Percentiles rank a stretch among this genome's conserved stretches.
Evolutionary conservation across 2,113 vertebrate genomes (phyloP).

Genomic region (Progne subis): DNA sequence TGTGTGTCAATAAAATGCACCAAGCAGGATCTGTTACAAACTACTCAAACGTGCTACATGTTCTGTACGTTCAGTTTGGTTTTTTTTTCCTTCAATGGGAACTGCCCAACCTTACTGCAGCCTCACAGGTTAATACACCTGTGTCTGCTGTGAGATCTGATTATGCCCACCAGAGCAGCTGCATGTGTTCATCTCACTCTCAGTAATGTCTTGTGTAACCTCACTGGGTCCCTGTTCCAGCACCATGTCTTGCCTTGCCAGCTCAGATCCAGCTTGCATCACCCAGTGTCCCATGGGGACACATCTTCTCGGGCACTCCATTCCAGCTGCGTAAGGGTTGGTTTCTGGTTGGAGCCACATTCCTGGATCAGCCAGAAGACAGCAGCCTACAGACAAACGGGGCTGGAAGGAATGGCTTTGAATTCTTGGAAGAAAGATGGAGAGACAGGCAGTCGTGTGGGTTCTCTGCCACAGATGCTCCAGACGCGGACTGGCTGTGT

Average conservation of each 20-base stretch:
- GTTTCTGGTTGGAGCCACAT: neutral
- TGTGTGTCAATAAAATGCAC: neutral
- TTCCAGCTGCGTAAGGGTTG: fast-evolving
- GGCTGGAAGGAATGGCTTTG: neutral
- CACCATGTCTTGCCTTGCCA: neutral
- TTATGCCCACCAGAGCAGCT: neutral
- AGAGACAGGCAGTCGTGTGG: neutral
- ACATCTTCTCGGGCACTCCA: fast-evolving
- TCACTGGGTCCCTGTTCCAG: neutral
- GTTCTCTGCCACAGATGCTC: neutral
- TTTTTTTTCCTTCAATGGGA: neutral
- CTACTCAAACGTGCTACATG: neutral
- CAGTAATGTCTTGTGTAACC: neutral
- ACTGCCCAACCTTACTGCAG: neutral
- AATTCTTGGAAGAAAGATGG: neutral
- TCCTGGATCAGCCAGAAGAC: neutral
- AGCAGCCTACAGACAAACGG: neutral
- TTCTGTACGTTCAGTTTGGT: neutral
- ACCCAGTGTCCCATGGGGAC: fast-evolving
- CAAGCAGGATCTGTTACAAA: neutral
- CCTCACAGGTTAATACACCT: neutral
- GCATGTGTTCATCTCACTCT: neutral
- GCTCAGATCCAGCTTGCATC: neutral
- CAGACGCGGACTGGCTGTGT: fast-evolving
- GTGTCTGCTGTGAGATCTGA: neutral